phyloP scores from a whole-genome alignment of 1,140 invertebrate genomes.

The Drosophila miranda region DNA sequence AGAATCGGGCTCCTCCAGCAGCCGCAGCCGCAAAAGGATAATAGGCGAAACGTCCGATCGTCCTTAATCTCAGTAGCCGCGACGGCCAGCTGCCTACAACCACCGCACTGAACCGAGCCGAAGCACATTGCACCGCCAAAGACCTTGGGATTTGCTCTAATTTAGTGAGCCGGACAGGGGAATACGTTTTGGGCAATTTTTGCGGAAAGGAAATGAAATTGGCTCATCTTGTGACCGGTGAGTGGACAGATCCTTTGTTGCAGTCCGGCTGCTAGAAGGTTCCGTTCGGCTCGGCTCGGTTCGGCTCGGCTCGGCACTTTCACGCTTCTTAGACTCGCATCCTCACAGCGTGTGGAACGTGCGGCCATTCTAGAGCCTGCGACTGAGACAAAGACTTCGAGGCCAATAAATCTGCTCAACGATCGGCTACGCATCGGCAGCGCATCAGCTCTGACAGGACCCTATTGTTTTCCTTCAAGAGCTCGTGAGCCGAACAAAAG shows the following conservation, averaged over 20 bases:
- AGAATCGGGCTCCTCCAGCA: not conserved
- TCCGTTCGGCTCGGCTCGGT: not conserved
- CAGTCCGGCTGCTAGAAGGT: constrained; percentile 37
- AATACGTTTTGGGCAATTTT: constrained; percentile 47
- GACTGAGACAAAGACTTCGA: constrained; percentile 47
- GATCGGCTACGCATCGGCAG: constrained; percentile 64
- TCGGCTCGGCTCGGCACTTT: constrained; percentile 49
- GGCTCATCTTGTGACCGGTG: constrained; percentile 57
- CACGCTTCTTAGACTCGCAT: constrained; percentile 55
- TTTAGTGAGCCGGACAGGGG: constrained; percentile 48
- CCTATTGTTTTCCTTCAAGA: constrained; percentile 47
- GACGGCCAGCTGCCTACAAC: constrained; percentile 38
- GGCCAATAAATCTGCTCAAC: constrained; percentile 70
- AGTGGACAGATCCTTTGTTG: constrained; percentile 56
- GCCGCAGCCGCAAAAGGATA: constrained; percentile 56
- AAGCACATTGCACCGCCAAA: constrained; percentile 10
- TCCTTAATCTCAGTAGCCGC: constrained; percentile 20
- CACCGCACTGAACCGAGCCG: constrained; percentile 14
- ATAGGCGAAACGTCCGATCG: constrained; percentile 44
- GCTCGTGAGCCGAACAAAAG: constrained; percentile 34
- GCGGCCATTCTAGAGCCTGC: constrained; percentile 33
- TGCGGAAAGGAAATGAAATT: constrained; percentile 57
- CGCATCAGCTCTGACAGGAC: constrained; percentile 62
- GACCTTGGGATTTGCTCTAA: constrained; percentile 55
- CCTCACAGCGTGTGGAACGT: constrained; percentile 44